Evolutionary conservation across 2,797 vertebrate species (phyloP), one percentile per base, ranked within the genome.

Genomic region (Pterois miles): DNA sequence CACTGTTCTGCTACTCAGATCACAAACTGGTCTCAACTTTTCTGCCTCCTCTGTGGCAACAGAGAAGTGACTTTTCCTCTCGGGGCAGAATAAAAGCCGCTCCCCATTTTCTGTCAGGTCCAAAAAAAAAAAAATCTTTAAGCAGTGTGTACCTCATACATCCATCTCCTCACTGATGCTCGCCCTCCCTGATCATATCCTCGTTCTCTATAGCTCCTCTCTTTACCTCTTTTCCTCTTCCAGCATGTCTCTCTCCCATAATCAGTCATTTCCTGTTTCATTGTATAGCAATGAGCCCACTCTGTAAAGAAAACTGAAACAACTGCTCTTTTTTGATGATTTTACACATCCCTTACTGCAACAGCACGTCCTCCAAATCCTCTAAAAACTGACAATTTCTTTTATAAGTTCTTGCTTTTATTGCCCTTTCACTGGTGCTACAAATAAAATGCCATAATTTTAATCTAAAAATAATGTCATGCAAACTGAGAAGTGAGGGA

Each of bases 261-360:
- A 88, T 89, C 85, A 89, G 84, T 65, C 40, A 89, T 87, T 87
- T 92, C 84, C 89, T 88, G 78, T 23, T 79, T 69, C 48, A 88
- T 81, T 86, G 85, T 81, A 67, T 6, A 57, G 76, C 33, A 78
- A 58, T 2, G n/a, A 72, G 43, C 25, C 43, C 18, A n/a, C 62
- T 40, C 48, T 74, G 70, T 53, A 53, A 36, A 63, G 46, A 62
- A 69, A 60, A 65, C 56, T 20, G 14, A 22, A 34, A 58, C 25
- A 2, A 2, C 1, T 71, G 2, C 29, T 64, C n/a, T 29, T 23
- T 69, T 67, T 74, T 70, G 5, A 58, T 23, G 9, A 58, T 64
- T 57, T 36, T n/a, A 23, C 14, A 63, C 31, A 56, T 5, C 8
- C 5, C 27, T 25, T 58, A 33, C 13, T 25, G 16, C 14, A 27